A percentile compares a stretch with the other conserved stretches of the same genome.
phyloP scores from a whole-genome alignment of 2,113 vertebrate species.

The Rhagologus leucostigma region DNA sequence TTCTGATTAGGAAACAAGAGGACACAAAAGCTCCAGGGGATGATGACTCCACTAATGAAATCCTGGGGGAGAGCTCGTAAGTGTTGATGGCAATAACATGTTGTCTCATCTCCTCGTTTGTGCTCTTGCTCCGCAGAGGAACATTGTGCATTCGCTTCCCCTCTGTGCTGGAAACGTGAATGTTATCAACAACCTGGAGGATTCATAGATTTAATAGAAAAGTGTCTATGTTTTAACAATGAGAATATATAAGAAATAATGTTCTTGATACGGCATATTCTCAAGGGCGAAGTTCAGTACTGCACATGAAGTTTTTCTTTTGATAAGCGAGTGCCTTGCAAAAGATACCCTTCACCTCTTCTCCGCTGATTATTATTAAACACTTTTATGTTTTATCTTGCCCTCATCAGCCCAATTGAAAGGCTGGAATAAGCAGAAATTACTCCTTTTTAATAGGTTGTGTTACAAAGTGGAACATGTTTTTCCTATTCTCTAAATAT shows the following conservation, averaged over 20 bases:
- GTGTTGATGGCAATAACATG: neutral
- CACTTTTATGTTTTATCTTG: neutral
- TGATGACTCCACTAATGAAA: constrained; percentile 65
- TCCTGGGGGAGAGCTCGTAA: constrained; percentile 65
- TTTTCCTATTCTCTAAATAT: neutral
- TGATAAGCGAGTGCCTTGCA: neutral
- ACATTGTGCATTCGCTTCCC: neutral
- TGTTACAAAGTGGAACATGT: neutral
- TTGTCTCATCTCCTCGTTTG: neutral
- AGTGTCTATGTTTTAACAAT: neutral
- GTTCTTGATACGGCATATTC: neutral
- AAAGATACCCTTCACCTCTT: neutral
- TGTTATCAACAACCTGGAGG: neutral
- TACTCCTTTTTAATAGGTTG: neutral
- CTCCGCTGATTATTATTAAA: neutral
- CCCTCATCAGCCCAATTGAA: neutral
- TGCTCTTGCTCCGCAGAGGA: neutral
- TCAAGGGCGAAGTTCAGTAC: neutral
- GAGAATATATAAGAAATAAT: neutral
- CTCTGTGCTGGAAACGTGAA: neutral
- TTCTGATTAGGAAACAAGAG: constrained; percentile 88
- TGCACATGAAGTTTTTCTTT: neutral
- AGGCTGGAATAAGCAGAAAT: neutral
- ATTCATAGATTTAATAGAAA: neutral
- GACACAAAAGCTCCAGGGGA: constrained; percentile 67